Conservation (phyloP, 2,888 invertebrate species). For the Catocala nupta region DNA sequence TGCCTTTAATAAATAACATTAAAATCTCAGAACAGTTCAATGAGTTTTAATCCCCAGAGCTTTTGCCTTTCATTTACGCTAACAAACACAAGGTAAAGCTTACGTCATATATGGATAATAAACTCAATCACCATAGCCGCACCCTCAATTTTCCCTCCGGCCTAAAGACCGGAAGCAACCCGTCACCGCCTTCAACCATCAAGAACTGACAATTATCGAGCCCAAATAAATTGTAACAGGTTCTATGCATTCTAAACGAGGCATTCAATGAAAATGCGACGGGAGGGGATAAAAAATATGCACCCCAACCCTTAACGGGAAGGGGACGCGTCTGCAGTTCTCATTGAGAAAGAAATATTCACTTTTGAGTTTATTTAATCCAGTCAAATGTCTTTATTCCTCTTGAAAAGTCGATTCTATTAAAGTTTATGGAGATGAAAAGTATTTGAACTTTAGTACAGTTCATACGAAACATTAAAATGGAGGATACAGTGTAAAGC, state of each 20-base stretch:
- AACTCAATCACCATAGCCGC: background rate
- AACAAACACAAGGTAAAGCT: background rate
- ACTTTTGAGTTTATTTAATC: conserved; percentile 27
- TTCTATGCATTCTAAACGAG: conserved; percentile 52
- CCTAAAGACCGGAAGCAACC: conserved; percentile 8
- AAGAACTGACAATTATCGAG: conserved; percentile 44
- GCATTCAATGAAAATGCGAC: conserved; percentile 20
- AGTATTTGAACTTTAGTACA: background rate
- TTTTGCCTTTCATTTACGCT: too few species aligned
- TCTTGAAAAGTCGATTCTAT: conserved; percentile 1
- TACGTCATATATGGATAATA: conserved; percentile 4
- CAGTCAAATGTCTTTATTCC: conserved; percentile 17
- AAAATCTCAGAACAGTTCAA: too few species aligned
- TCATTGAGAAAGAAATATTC: conserved; percentile 11
- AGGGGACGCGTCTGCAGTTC: conserved; percentile 33
- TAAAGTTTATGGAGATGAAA: background rate
- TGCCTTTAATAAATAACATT: too few species aligned
- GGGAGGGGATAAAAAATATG: conserved; percentile 37
- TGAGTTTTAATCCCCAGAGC: too few species aligned
- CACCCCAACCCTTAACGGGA: conserved; percentile 39
- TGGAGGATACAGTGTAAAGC: background rate
- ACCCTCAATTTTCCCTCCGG: conserved; percentile 8
- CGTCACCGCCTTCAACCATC: conserved; percentile 3
- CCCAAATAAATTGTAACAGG: conserved; percentile 37
- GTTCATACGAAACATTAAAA: background rate